Evolutionary conservation across 92 coral and sea anemone species (phyloP).

Genomic region (Isaurus tuberculatus): DNA sequence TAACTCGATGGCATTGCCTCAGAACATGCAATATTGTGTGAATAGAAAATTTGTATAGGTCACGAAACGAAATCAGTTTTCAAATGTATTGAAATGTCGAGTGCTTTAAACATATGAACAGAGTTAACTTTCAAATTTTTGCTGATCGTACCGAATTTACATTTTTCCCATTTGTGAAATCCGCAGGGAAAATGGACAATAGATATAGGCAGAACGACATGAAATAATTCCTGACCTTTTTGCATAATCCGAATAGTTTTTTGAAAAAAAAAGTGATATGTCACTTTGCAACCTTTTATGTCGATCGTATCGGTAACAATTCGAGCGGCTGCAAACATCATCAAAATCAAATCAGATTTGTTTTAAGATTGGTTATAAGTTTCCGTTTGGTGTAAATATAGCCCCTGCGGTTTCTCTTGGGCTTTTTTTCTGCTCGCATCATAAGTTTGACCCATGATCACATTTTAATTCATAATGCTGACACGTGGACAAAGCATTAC

Average conservation of each 20-base stretch:
- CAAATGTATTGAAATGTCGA: not conserved
- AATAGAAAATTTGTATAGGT: not conserved
- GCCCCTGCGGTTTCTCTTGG: slow-evolving; percentile 18
- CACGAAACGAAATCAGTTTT: slow-evolving; percentile 35
- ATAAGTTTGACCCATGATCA: slow-evolving; percentile 30
- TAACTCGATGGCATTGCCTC: not conserved
- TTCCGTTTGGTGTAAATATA: slow-evolving; percentile 3
- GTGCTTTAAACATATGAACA: not conserved
- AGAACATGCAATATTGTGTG: slow-evolving; percentile 47
- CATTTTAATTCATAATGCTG: slow-evolving; percentile 31
- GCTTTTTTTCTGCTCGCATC: slow-evolving; percentile 26
- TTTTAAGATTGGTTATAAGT: not conserved
- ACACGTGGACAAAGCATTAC: slow-evolving; percentile 48
- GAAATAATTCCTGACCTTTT: slow-evolving; percentile 33
- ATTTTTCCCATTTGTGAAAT: slow-evolving; percentile 8
- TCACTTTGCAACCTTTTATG: not conserved
- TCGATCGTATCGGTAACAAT: not conserved
- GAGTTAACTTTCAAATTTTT: not conserved
- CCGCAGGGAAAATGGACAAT: not conserved
- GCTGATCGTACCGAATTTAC: not conserved
- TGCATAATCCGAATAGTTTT: slow-evolving; percentile 34
- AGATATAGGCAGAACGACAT: not conserved
- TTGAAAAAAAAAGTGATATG: not conserved
- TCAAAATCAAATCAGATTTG: slow-evolving; percentile 33
- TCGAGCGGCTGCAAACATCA: slow-evolving; percentile 20